Base-by-base conservation (phyloP, 2,113 vertebrate species). In the Pseudorhombus dupliciocellatus region DNA sequence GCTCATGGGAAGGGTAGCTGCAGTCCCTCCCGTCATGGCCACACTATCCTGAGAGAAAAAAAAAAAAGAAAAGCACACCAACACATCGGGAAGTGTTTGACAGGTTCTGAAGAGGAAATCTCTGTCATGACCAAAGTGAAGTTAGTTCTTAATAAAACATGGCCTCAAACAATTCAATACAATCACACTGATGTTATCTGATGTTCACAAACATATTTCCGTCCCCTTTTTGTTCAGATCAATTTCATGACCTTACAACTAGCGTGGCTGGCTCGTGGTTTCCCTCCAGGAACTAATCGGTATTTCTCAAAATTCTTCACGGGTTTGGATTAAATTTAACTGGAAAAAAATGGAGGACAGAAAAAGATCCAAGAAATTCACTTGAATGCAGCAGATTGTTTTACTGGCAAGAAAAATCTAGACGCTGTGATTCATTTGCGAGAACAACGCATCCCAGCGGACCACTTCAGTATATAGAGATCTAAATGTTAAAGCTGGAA, bases 11-110 rank as follows among this genome's bases (percentile, higher is more conserved):
- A 97, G 96, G 90, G 95, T 90, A 65, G 95, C 88, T 84, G 95
- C 90, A 59, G 95, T 95, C 91, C 94, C 96, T 84, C 96, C 97
- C 64, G 96, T 97, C 97, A 98, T 95, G 85, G 98, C 97, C 96
- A 97, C 94, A 90, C 95, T 95, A 90, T 96, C 92, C 89, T 95
- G 89, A 21, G 81, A 84, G 86, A 79, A n/a, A n/a, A n/a, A n/a
- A n/a, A n/a, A n/a, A n/a, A n/a, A n/a, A n/a, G n/a, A n/a, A n/a
- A 16, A n/a, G 31, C 82, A 86, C 74, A 14, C 20, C 44, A 84
- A 86, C 76, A 10, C 21, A 42, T 42, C n/a, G 26, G 26, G 26
- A 28, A 28, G 26, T 3, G 26, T 28, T 28, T 28, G 26, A 28
- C 26, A 28, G 26, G 2, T 28, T 28, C 26, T 5, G 5, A 28